phyloP scores from a whole-genome alignment of 2,888 invertebrate genomes.

The Acrobasis repandana region DNA sequence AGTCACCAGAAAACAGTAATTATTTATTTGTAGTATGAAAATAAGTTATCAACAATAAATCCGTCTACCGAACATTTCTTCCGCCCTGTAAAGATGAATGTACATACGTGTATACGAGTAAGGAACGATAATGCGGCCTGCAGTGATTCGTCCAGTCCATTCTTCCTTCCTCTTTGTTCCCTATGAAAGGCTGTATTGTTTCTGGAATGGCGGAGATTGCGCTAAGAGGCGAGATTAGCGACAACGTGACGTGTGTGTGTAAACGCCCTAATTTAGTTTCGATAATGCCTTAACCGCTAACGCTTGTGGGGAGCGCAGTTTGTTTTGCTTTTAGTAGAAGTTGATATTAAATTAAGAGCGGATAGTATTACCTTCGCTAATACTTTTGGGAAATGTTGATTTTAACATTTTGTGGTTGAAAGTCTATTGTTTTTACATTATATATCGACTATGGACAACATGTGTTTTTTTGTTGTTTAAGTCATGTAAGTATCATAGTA shows the following conservation, averaged over 20 bases:
- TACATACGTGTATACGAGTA: slow-evolving; percentile 62
- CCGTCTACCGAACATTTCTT: slow-evolving; percentile 33
- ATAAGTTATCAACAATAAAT: not conserved
- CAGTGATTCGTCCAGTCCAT: slow-evolving; percentile 69
- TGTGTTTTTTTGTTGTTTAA: no score
- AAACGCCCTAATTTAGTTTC: slow-evolving; percentile 63
- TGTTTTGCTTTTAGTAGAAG: slow-evolving; percentile 35
- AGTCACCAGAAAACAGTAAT: no score
- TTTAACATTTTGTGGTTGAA: no score
- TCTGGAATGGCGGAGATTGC: slow-evolving; percentile 73
- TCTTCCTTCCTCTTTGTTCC: slow-evolving; percentile 77
- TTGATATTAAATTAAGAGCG: not conserved
- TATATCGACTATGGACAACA: no score
- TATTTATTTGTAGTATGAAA: not conserved
- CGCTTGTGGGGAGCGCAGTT: slow-evolving; percentile 38
- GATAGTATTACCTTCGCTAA: no score
- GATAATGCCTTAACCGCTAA: slow-evolving; percentile 51
- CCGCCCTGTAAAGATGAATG: slow-evolving; percentile 46
- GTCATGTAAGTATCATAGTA: no score
- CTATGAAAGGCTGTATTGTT: slow-evolving; percentile 75
- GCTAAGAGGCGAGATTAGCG: slow-evolving; percentile 77
- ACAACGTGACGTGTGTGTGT: slow-evolving; percentile 72
- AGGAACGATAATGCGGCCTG: slow-evolving; percentile 66
- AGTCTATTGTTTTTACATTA: no score
- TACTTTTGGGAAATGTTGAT: no score